phyloP scores from a whole-genome alignment of 2,113 vertebrate genomes.

The Plecturocebus donacophilus region DNA sequence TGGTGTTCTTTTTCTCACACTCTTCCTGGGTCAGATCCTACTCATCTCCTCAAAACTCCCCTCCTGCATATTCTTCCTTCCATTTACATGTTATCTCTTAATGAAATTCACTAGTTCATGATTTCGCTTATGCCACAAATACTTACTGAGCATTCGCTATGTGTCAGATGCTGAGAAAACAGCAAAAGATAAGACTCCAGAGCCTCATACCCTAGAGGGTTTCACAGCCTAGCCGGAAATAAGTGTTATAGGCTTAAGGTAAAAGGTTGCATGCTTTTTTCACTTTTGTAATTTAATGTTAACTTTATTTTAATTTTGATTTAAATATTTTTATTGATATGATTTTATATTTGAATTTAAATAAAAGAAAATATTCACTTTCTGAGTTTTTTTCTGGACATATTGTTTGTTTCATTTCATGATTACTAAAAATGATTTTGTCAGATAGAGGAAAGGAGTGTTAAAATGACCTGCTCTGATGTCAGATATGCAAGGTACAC shows the following conservation, averaged over 20 bases:
- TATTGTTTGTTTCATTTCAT: neutral
- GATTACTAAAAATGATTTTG: neutral
- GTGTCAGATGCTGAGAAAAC: neutral
- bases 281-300: neutral
- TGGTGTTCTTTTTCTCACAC: neutral
- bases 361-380: neutral
- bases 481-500: fast-evolving
- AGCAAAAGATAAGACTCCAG: neutral
- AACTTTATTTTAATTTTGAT: constrained; percentile 40
- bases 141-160: neutral
- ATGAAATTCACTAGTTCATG: neutral
- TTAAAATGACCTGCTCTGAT: neutral
- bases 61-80: neutral
- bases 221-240: neutral
- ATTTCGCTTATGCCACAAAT: neutral
- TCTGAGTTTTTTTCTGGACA: neutral
- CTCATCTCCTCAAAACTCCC: neutral
- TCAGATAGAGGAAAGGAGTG: neutral
- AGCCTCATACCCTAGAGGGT: neutral
- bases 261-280: neutral
- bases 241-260: neutral
- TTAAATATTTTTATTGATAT: neutral
- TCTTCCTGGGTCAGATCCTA: neutral
- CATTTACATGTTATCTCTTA: neutral
- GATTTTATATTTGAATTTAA: neutral